Conservation (phyloP, 2,113 vertebrate genomes). For the Zootoca vivipara region DNA sequence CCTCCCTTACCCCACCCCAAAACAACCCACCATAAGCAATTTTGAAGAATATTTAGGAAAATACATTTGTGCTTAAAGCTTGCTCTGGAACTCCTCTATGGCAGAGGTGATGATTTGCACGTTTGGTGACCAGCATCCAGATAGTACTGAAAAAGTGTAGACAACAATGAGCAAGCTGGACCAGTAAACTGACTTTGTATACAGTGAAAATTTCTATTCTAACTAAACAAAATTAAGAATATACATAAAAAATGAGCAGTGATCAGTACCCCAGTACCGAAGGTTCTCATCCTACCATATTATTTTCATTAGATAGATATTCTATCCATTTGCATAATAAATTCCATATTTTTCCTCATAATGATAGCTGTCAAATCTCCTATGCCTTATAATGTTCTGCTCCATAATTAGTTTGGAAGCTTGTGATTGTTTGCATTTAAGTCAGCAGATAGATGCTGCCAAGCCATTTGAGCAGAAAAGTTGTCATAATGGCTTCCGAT, state of each 20-base stretch:
- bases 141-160: neutral
- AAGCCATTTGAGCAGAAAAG: conserved; percentile 76
- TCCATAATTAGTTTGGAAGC: conserved; percentile 76
- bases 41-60: neutral
- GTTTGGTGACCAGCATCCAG: no score
- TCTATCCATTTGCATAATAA: conserved; percentile 63
- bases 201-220: neutral
- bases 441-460: conserved; percentile 72
- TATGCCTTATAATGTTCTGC: conserved; percentile 68
- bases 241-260: conserved; percentile 48
- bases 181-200: neutral
- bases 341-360: conserved; percentile 56
- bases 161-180: neutral
- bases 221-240: conserved; percentile 47
- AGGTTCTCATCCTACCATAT: conserved; percentile 20
- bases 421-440: conserved; percentile 76
- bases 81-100: neutral
- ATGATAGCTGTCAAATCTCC: conserved; percentile 75
- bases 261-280: conserved; percentile 21
- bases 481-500: conserved; percentile 72
- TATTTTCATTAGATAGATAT: conserved; percentile 57
- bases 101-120: no score
- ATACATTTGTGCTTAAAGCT: neutral
- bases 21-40: neutral
- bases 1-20: conserved; percentile 2